Base-by-base conservation (phyloP, 2,113 vertebrate species). In the Anarrhichthys ocellatus region DNA sequence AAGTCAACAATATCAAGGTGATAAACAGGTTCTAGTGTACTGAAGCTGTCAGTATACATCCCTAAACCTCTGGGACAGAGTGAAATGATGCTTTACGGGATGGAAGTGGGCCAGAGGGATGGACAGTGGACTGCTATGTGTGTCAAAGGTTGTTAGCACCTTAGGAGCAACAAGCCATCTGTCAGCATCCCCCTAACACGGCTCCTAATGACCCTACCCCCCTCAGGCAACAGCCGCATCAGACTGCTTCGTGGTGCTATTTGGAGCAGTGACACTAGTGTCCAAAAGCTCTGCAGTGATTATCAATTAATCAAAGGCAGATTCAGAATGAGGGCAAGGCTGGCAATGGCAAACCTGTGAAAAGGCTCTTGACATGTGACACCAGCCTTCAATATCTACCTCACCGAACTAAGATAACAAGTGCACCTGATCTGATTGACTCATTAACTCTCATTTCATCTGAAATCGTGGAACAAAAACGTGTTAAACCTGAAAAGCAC, bases 121-220 rank as follows among this genome's bases (percentile, higher is more conserved):
- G 80, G 81, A 89, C 82, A 79, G 89, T 85, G 87, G 83, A 90
- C 85, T 78, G 87, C 86, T 88, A 87, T 93, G 91, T 91, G 92
- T 94, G 94, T 95, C 93, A 94, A 94, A 93, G 93, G 91, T 93
- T 93, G 93, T 95, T 94, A 92, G 87, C 93, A 94, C 94, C 90
- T 94, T 87, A 92, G 88, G 84, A 92, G 86, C 89, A 93, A 93
- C 92, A 94, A 93, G 89, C 91, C 91, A 92, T 95, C 92, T 94
- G 95, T 95, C 94, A 94, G 89, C 90, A 89, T 90, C 91, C 90
- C 82, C 76, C 86, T 87, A 92, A 90, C 91, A 91, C 90, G 81
- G 88, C 70, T 88, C 85, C 87, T 94, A 92, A 94, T 92, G 92
- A 94, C 88, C 90, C 76, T 40, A 46, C 75, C 87, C 36, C 79